Evolutionary conservation across 2,888 invertebrate species (phyloP).

Genomic region (Dynastes grantii): DNA sequence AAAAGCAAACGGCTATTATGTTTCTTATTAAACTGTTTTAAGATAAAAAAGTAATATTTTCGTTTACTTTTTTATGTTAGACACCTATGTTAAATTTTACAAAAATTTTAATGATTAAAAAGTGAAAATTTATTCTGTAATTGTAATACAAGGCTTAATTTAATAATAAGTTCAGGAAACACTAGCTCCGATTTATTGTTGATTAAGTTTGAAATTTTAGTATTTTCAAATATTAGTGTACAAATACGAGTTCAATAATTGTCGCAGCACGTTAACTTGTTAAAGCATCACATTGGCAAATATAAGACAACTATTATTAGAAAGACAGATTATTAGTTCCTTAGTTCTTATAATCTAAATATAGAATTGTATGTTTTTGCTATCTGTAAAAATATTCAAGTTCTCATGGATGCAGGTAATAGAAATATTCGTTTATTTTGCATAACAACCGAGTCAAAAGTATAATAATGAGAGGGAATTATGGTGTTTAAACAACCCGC

Average conservation of each 20-base stretch:
- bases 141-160: too few species aligned
- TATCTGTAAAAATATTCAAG: background rate
- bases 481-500: conserved; percentile 23
- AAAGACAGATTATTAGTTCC: conserved; percentile 37
- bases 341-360: conserved; percentile 31
- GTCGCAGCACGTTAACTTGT: conserved; percentile 25
- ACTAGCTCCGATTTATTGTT: too few species aligned
- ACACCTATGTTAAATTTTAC: too few species aligned
- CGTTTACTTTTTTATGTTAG: too few species aligned
- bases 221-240: too few species aligned
- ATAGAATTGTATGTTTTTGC: conserved; percentile 15
- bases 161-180: too few species aligned
- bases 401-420: conserved; percentile 33
- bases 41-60: too few species aligned
- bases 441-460: background rate
- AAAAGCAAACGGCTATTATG: too few species aligned
- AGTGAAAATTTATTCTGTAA: too few species aligned
- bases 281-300: conserved; percentile 34
- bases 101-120: too few species aligned
- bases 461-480: background rate
- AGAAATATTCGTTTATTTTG: background rate
- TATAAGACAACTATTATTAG: conserved; percentile 45
- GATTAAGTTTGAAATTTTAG: too few species aligned
- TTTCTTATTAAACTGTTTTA: too few species aligned
- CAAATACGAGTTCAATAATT: background rate